A percentile compares a stretch with the other conserved stretches of the same genome.
phyloP scores from a whole-genome alignment of 2,113 vertebrate genomes.

The Apeltes quadracus region DNA sequence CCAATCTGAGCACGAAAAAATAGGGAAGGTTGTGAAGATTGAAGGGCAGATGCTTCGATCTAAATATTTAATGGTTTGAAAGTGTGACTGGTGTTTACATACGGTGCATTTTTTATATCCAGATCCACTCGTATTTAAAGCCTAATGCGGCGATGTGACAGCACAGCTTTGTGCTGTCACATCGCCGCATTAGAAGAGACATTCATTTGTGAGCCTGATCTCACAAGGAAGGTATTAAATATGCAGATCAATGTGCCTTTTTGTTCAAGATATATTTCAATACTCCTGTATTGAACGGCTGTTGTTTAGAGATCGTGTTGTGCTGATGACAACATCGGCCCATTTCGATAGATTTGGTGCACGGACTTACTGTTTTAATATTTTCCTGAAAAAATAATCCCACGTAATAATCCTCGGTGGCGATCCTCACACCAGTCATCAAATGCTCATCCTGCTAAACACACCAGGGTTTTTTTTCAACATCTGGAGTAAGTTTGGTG shows the following conservation, averaged over 20 bases:
- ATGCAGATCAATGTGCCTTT: neutral
- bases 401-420: too few species aligned
- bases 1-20: neutral
- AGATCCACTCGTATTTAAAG: neutral
- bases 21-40: neutral
- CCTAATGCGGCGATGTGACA: neutral
- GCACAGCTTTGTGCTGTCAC: neutral
- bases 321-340: conserved; percentile 22
- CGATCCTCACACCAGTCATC: conserved; percentile 70
- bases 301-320: conserved; percentile 14
- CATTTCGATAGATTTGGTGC: conserved; percentile 54
- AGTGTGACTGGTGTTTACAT: neutral
- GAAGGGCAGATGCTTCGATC: neutral
- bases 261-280: neutral
- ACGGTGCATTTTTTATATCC: neutral
- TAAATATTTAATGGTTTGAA: neutral
- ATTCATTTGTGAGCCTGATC: neutral
- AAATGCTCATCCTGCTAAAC: conserved; percentile 64
- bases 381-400: conserved; percentile 59
- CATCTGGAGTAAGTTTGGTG: conserved; percentile 20
- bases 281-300: neutral
- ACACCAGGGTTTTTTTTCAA: conserved; percentile 40
- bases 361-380: conserved; percentile 43
- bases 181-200: neutral
- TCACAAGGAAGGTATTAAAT: neutral